Conservation (phyloP, 2,888 invertebrate species). For the Sphaerophoria taeniata region DNA sequence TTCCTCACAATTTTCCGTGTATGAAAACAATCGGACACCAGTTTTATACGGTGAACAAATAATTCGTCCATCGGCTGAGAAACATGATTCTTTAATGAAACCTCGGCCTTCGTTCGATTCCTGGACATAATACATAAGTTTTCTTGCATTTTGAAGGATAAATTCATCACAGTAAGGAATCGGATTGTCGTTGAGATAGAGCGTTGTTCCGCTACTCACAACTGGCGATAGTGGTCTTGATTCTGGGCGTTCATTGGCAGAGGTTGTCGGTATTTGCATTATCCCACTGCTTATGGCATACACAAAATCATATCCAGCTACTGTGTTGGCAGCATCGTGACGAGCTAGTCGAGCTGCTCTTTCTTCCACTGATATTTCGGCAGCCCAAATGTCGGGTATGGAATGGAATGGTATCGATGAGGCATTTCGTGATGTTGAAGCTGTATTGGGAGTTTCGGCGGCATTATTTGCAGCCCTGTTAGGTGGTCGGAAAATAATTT, state of each 20-base stretch:
- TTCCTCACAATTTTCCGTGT: slow-evolving; percentile 90
- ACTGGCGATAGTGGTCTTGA: background rate
- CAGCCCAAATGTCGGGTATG: slow-evolving; percentile 83
- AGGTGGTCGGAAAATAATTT: no score
- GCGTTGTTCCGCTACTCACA: background rate
- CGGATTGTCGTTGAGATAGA: slow-evolving; percentile 37
- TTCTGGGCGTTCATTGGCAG: background rate
- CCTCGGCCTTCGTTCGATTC: slow-evolving; percentile 95
- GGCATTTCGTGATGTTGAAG: background rate
- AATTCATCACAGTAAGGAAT: slow-evolving; percentile 61
- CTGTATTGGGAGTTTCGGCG: background rate
- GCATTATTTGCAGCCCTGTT: background rate
- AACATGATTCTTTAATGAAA: slow-evolving; percentile 96
- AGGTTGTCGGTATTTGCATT: slow-evolving; percentile 75
- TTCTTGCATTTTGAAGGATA: slow-evolving; percentile 86
- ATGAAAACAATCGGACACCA: slow-evolving; percentile 93
- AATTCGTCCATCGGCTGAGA: slow-evolving; percentile 94
- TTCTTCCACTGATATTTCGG: slow-evolving; percentile 82
- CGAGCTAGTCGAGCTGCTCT: slow-evolving; percentile 80
- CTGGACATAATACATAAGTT: slow-evolving; percentile 92
- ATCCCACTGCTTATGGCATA: slow-evolving; percentile 83
- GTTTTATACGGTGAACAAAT: slow-evolving; percentile 95
- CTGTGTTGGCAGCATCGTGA: slow-evolving; percentile 78
- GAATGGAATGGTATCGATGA: slow-evolving; percentile 72
- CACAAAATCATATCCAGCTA: slow-evolving; percentile 81